phyloP scores from a whole-genome alignment of 2,888 invertebrate genomes.

The Barypeithes pellucidus region DNA sequence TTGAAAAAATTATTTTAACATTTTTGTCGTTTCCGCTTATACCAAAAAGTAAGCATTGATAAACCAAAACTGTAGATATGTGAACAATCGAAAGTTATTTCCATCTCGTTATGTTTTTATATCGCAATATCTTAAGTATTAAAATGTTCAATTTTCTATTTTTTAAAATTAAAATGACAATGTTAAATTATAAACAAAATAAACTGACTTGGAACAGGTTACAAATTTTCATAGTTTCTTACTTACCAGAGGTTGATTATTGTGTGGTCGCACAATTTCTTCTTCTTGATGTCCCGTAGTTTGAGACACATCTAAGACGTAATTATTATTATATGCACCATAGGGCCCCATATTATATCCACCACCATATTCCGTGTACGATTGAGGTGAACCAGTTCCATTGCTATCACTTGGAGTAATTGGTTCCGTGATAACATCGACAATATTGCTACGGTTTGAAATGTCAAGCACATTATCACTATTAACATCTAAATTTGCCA shows the following conservation, averaged over 20 bases:
- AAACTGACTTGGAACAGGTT: too few species aligned
- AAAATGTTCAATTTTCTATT: too few species aligned
- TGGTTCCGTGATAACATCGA: conserved; percentile 22
- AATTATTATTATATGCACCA: conserved; percentile 8
- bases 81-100: too few species aligned
- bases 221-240: background rate
- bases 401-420: conserved; percentile 31
- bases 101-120: too few species aligned
- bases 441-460: conserved; percentile 1
- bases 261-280: conserved; percentile 1
- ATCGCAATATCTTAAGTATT: too few species aligned
- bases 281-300: background rate
- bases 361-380: conserved; percentile 13
- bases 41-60: too few species aligned
- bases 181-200: too few species aligned
- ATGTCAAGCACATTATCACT: background rate
- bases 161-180: too few species aligned
- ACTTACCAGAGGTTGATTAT: conserved; percentile 12
- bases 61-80: too few species aligned
- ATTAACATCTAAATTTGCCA: conserved; percentile 10
- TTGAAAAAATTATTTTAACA: too few species aligned
- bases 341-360: background rate
- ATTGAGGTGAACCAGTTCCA: conserved; percentile 23
- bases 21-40: too few species aligned
- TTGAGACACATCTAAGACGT: conserved; percentile 5